Evolutionary conservation across 2,888 invertebrate genomes (phyloP).

Genomic region (Muschampia plurimacula): DNA sequence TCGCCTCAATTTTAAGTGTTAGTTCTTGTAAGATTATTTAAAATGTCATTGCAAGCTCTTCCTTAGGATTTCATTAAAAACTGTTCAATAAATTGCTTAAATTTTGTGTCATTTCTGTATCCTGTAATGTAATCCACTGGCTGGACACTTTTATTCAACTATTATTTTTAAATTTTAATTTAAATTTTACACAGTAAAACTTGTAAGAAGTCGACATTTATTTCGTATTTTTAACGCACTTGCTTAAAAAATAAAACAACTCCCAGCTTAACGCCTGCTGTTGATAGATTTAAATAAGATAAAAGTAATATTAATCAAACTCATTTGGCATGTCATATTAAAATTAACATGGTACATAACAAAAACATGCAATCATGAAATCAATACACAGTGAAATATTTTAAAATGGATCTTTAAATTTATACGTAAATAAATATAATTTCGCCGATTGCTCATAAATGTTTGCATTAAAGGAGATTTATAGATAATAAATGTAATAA

Average conservation of each 20-base stretch:
- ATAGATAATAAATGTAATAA: slow-evolving; percentile 29
- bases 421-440: slow-evolving; percentile 14
- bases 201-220: neutral
- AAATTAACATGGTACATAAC: neutral
- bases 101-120: too few species aligned
- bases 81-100: too few species aligned
- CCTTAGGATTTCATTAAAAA: too few species aligned
- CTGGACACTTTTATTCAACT: too few species aligned
- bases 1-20: too few species aligned
- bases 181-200: too few species aligned
- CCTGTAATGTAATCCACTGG: too few species aligned
- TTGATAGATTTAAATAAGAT: neutral
- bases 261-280: neutral
- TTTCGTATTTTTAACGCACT: slow-evolving; percentile 8
- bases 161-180: too few species aligned
- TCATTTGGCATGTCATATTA: slow-evolving; percentile 17
- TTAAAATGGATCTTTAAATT: slow-evolving; percentile 5
- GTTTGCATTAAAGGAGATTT: neutral
- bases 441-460: slow-evolving; percentile 18
- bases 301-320: slow-evolving; percentile 2
- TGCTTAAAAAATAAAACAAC: neutral
- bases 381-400: slow-evolving; percentile 2
- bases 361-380: neutral
- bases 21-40: too few species aligned
- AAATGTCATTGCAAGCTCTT: too few species aligned